Evolutionary conservation across 2,113 vertebrate species (phyloP).

Genomic region (Melanerpes formicivorus): DNA sequence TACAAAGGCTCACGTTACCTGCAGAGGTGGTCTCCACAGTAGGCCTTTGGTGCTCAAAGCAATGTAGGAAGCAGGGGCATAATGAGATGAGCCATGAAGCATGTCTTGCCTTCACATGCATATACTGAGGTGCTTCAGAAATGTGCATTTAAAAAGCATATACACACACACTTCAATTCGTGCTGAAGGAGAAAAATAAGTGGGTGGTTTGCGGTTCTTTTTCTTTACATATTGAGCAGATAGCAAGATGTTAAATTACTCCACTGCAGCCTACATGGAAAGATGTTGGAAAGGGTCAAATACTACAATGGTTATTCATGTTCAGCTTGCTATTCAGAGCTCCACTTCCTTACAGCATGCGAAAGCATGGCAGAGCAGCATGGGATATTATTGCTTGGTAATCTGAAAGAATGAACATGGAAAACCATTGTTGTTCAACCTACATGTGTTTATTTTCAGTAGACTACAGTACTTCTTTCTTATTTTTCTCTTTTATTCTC

Average conservation of each 20-base stretch:
- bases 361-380: slow-evolving; percentile 77
- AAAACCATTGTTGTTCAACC: slow-evolving; percentile 82
- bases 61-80: neutral
- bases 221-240: neutral
- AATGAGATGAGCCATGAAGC: neutral
- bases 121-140: neutral
- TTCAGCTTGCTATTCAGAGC: slow-evolving; percentile 79
- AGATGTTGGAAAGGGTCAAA: slow-evolving; percentile 83
- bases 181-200: neutral
- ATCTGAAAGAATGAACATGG: slow-evolving; percentile 80
- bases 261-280: neutral
- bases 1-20: neutral
- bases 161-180: neutral
- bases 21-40: neutral
- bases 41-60: neutral
- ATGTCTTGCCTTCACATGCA: neutral
- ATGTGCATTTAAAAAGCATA: neutral
- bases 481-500: slow-evolving; percentile 88
- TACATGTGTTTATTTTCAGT: slow-evolving; percentile 81
- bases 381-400: slow-evolving; percentile 68
- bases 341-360: slow-evolving; percentile 76
- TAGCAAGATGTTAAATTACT: neutral
- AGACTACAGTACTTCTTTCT: slow-evolving; percentile 83
- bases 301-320: slow-evolving; percentile 80
- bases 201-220: neutral